Conservation (phyloP, 2,888 invertebrate genomes). For the Cyaniris semiargus region DNA sequence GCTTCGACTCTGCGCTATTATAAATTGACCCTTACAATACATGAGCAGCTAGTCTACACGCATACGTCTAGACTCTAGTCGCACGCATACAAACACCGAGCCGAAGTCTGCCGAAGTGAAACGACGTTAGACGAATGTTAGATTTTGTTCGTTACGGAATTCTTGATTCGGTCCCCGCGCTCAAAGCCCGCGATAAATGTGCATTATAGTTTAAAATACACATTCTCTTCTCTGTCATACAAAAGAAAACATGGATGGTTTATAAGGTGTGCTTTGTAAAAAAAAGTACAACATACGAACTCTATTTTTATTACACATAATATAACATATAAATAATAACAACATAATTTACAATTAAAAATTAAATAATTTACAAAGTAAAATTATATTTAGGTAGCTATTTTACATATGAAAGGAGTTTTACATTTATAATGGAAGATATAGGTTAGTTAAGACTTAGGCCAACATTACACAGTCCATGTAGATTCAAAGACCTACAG, state of each 20-base stretch:
- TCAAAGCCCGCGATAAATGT: no score
- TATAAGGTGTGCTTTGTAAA: background rate
- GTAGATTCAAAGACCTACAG: background rate
- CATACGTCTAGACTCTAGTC: no score
- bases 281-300: background rate
- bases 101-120: no score
- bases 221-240: background rate
- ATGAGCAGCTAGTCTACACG: no score
- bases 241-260: background rate
- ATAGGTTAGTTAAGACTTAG: slow-evolving; percentile 3
- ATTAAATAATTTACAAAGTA: slow-evolving; percentile 5
- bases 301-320: slow-evolving; percentile 7
- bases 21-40: no score
- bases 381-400: slow-evolving; percentile 3
- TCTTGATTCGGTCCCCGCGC: no score
- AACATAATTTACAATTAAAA: background rate
- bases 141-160: no score
- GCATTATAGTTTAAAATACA: no score
- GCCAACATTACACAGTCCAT: background rate
- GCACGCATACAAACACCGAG: no score
- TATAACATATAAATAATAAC: background rate
- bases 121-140: no score
- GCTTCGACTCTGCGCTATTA: no score
- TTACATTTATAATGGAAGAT: slow-evolving; percentile 1
- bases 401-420: background rate